These are phyloP conservation scores for Capromys pilorides DNA, from an alignment of 2,797 vertebrate species.

Conservation along the genomic window DNA sequence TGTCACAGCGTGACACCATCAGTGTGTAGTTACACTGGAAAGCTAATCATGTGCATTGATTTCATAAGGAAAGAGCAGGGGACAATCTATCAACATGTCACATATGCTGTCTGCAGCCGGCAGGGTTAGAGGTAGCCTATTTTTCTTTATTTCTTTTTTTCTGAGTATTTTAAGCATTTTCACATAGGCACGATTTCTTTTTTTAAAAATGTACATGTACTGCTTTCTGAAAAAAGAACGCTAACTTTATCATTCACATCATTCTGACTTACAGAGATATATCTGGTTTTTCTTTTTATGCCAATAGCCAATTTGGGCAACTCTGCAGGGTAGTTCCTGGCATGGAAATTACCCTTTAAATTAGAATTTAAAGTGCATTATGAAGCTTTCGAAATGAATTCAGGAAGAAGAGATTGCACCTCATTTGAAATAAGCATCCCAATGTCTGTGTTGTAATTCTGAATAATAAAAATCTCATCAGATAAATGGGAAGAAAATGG, in stretches of 20 bases:
- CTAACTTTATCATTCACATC: slow-evolving; percentile 49
- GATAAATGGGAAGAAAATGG: slow-evolving; percentile 70
- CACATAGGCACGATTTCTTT: neutral
- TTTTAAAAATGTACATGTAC: slow-evolving; percentile 32
- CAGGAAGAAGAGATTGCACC: slow-evolving; percentile 60
- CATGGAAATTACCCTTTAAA: slow-evolving; percentile 63
- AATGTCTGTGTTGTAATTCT: slow-evolving; percentile 61
- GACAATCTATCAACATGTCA: neutral
- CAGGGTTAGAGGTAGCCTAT: neutral
- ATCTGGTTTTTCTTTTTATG: slow-evolving; percentile 58
- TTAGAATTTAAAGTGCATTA: slow-evolving; percentile 61
- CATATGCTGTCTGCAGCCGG: neutral
- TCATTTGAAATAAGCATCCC: slow-evolving; percentile 61
- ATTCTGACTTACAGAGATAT: slow-evolving; percentile 54
- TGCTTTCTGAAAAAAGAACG: slow-evolving; percentile 54
- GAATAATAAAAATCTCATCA: slow-evolving; percentile 66
- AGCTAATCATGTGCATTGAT: neutral
- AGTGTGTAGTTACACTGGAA: neutral
- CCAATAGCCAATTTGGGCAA: slow-evolving; percentile 44
- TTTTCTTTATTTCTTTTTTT: neutral
- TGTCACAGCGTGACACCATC: neutral
- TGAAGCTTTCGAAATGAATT: slow-evolving; percentile 57
- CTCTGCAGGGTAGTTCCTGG: slow-evolving; percentile 34
- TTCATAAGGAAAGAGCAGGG: neutral
- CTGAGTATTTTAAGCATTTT: neutral